Percentiles rank a stretch among this genome's conserved stretches.
Conservation (phyloP, 2,797 vertebrate species). For the Characodon lateralis region DNA sequence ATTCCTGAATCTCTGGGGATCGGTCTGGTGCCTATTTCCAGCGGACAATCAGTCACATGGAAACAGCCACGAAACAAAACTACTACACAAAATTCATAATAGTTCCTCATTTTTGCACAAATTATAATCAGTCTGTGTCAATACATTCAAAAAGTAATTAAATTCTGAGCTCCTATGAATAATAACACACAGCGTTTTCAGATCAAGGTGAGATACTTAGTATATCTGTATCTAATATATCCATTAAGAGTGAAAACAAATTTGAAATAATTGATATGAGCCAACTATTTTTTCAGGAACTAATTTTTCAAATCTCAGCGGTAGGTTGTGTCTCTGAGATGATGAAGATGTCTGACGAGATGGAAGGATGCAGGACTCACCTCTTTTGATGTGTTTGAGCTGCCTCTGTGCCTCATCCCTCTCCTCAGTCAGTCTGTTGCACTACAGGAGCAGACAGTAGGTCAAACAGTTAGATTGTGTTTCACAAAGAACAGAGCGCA, state of each 20-base stretch:
- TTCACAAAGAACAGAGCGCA: conserved; percentile 28
- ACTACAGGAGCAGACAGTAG: conserved; percentile 62
- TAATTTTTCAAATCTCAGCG: background rate
- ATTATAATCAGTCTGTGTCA: background rate
- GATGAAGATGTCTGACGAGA: background rate
- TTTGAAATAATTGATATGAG: background rate
- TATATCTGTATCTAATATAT: background rate
- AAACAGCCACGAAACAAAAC: background rate
- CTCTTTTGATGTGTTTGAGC: conserved; percentile 85
- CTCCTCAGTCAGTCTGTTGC: conserved; percentile 78
- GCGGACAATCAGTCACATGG: background rate
- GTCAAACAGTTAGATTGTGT: conserved; percentile 36
- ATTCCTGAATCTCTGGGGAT: no score
- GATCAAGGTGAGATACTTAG: background rate
- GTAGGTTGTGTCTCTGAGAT: background rate
- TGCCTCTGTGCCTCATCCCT: conserved; percentile 83
- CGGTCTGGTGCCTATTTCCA: background rate
- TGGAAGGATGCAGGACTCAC: conserved; percentile 62
- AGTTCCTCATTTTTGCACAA: background rate
- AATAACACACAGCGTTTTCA: background rate
- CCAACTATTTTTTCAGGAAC: background rate
- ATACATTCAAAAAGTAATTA: background rate
- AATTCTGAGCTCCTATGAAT: background rate
- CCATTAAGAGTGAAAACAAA: background rate
- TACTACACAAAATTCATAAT: background rate